Conservation (phyloP, 2,797 vertebrate species). For the Acrocephalus scirpaceus region DNA sequence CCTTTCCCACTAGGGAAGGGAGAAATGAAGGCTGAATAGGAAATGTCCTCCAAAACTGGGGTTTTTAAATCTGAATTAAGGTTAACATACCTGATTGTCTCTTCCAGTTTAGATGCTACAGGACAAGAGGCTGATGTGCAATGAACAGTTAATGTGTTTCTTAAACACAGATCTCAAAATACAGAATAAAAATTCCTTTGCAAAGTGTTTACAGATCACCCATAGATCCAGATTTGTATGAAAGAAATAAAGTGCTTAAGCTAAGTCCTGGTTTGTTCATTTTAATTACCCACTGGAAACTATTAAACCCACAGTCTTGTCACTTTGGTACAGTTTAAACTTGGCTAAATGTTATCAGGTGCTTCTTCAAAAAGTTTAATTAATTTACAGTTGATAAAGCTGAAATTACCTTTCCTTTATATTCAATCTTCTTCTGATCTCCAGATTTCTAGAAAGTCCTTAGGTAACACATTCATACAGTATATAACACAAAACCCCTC, state of each 20-base stretch:
- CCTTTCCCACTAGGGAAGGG: neutral
- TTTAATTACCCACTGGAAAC: neutral
- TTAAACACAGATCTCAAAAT: neutral
- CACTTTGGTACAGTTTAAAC: neutral
- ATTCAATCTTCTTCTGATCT: neutral
- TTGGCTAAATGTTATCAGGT: neutral
- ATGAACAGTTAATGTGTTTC: neutral
- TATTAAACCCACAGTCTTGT: neutral
- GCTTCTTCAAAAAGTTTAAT: neutral
- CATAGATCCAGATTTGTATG: neutral
- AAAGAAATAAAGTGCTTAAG: neutral
- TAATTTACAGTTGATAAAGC: neutral
- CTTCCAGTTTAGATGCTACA: neutral
- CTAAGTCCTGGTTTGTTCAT: neutral
- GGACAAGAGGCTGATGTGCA: neutral
- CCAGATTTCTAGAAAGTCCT: neutral
- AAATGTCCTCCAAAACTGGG: neutral
- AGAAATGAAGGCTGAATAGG: neutral
- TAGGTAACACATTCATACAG: neutral
- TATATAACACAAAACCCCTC: neutral
- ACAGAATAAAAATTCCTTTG: neutral
- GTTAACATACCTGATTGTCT: neutral
- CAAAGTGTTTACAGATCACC: neutral
- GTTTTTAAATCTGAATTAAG: neutral
- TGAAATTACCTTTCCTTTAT: neutral